Percentiles rank a stretch among this genome's conserved stretches.
phyloP scores from a whole-genome alignment of 2,113 vertebrate genomes.

The Anoura caudifer region DNA sequence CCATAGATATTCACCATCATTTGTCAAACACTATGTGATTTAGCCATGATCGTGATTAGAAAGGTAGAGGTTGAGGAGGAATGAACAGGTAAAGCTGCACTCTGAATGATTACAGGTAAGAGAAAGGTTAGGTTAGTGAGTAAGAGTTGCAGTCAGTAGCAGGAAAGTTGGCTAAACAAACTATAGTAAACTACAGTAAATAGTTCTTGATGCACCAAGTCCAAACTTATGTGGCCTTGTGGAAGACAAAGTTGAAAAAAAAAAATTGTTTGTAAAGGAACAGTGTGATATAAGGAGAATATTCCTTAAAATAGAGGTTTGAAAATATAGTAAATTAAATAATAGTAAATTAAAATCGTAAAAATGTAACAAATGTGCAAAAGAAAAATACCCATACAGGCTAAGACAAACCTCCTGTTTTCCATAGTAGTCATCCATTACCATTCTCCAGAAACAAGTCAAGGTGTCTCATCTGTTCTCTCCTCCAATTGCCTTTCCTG shows the following conservation, averaged over 20 bases:
- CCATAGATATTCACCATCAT: neutral
- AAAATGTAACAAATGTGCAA: neutral
- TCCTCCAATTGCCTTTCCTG: conserved; percentile 36
- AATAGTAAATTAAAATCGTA: neutral
- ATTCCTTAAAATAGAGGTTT: conserved; percentile 9
- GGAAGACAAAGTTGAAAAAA: neutral
- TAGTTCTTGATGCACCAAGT: neutral
- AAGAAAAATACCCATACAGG: neutral
- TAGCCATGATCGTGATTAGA: neutral
- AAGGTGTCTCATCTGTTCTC: conserved; percentile 51
- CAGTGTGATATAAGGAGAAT: neutral
- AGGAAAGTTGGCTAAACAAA: neutral
- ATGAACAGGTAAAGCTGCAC: neutral
- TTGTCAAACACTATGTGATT: neutral
- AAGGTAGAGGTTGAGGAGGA: neutral
- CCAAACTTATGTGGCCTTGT: neutral
- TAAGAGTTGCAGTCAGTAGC: neutral
- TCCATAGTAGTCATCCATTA: conserved; percentile 41
- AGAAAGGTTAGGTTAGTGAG: neutral
- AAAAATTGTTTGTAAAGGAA: neutral
- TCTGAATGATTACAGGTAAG: neutral
- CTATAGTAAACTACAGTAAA: neutral
- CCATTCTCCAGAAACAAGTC: conserved; percentile 50
- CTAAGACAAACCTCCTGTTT: conserved; percentile 47
- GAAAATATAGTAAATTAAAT: neutral